phyloP scores from a whole-genome alignment of 2,797 vertebrate species.

The Leuciscus waleckii region DNA sequence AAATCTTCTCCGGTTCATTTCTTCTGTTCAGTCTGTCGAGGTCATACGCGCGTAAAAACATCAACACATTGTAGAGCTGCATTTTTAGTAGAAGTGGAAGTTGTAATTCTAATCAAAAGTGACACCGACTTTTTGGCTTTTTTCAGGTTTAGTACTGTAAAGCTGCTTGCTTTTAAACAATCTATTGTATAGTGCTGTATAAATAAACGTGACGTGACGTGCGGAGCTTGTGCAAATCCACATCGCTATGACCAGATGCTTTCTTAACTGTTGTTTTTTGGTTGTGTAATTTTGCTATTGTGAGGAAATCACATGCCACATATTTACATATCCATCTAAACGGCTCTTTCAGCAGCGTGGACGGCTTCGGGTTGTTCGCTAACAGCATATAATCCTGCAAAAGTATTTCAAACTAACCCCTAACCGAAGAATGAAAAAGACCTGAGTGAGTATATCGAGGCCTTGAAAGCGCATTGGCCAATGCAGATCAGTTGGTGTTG shows the following conservation, averaged over 20 bases:
- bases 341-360: neutral
- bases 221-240: neutral
- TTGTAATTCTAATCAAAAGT: neutral
- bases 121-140: neutral
- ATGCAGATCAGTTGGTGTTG: neutral
- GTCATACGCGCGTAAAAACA: neutral
- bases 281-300: neutral
- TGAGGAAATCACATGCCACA: neutral
- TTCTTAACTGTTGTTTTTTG: neutral
- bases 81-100: neutral
- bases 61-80: neutral
- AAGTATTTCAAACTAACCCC: neutral
- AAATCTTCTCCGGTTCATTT: neutral
- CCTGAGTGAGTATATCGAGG: neutral
- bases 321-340: too few species aligned
- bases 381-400: neutral
- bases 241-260: neutral
- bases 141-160: neutral
- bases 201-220: neutral
- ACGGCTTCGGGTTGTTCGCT: rapidly evolving
- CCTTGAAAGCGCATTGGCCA: neutral
- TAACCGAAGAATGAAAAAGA: neutral
- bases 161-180: neutral
- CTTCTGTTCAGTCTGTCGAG: neutral
- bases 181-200: neutral